Base-by-base conservation (phyloP, 2,888 invertebrate genomes). In the Gastrophysa polygoni region DNA sequence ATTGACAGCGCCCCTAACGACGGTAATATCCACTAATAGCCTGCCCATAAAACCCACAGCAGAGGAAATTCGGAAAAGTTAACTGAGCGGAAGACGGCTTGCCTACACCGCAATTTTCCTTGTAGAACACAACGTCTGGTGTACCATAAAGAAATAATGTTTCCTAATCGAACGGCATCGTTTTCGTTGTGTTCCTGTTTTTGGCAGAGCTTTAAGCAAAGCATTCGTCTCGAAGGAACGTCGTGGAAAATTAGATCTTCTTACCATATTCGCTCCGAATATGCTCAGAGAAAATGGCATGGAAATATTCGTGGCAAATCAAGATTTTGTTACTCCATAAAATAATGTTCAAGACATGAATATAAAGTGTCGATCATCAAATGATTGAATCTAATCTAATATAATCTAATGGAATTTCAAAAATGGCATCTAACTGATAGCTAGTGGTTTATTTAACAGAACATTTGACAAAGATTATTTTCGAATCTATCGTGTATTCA, bases 71-170 rank as follows among this genome's bases (percentile, higher is more conserved):
- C 71, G 72, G 72, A 71, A 38, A 73, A 75, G 71, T 75, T 73
- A 78, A 77, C 77, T 69, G 75, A 75, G 75, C 73, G 77, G 74
- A 77, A 77, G 74, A 70, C 69, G 74, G 71, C 57, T 64, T 56
- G 73, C 76, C 74, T 72, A 71, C n/a, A n/a, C 69, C 71, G 74
- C 75, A 77, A 78, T 78, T 78, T 77, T 76, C 75, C 76, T 75
- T 77, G 76, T 76, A 74, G 72, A 74, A 76, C 76, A 75, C 70
- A 75, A 76, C 73, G 71, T 70, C 72, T 61, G 63, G 63, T 63
- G 44, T 58, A 63, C 52, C 63, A 59, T 63, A 63, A 63, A 63
- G 63, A 59, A 63, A 63, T 63, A 63, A 63, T 63, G 63, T 63
- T 63, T 51, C 57, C 56, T 63, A 63, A 63, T 63, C 63, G 63